phyloP scores from a whole-genome alignment of 2,888 invertebrate genomes.

The Beris chalybata region DNA sequence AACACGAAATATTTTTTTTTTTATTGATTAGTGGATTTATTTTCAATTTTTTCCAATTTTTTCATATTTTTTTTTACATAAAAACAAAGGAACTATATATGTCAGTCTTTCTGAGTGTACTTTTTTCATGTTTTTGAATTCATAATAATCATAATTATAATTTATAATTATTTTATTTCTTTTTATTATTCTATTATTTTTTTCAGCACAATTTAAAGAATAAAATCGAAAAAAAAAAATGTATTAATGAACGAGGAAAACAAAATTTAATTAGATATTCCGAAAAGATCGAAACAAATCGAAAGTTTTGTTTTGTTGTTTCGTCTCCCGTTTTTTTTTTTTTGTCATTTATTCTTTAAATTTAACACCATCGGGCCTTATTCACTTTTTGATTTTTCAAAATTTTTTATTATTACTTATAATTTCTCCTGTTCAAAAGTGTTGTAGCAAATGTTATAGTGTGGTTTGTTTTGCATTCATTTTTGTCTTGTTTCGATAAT shows the following conservation, averaged over 20 bases:
- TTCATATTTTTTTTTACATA: slow-evolving; percentile 50
- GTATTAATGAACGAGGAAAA: no score
- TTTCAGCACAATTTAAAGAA: slow-evolving; percentile 15
- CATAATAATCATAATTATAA: slow-evolving; percentile 28
- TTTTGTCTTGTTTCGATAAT: no score
- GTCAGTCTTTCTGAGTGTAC: slow-evolving; percentile 57
- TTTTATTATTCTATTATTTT: slow-evolving; percentile 16
- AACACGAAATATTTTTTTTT: slow-evolving; percentile 39
- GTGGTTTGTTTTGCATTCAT: neutral
- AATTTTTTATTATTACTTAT: neutral
- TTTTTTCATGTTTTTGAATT: slow-evolving; percentile 33
- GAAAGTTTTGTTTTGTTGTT: neutral
- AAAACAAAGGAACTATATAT: slow-evolving; percentile 59
- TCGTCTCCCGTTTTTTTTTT: neutral
- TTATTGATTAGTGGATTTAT: slow-evolving; percentile 31
- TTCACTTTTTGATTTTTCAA: neutral
- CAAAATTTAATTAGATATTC: no score
- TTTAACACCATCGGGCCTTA: neutral
- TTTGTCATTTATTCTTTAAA: neutral
- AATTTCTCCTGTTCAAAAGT: no score
- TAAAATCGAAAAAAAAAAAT: neutral
- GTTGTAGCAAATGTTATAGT: neutral
- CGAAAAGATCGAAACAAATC: no score
- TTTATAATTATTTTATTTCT: slow-evolving; percentile 31
- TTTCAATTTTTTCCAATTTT: slow-evolving; percentile 39